Base-by-base conservation (phyloP, 2,797 vertebrate genomes). In the Onychomys arenicola region DNA sequence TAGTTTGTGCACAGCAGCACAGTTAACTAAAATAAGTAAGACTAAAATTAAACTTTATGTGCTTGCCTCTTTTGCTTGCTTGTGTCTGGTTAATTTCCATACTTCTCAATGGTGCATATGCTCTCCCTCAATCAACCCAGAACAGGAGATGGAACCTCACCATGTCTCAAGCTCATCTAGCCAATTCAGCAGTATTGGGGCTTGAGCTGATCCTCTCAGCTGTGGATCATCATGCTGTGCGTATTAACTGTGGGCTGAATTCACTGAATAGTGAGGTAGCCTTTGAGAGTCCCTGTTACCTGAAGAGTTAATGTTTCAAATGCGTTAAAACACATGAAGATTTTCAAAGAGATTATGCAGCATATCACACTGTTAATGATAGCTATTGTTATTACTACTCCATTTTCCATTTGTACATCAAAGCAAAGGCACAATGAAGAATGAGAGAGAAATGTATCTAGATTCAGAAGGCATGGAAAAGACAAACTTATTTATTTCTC, bases 221-320 rank as follows among this genome's bases (percentile, higher is more conserved):
- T n/a, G n/a, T n/a, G n/a, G n/a, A n/a, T n/a, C n/a, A n/a, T n/a
- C n/a, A n/a, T 37, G 16, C 34, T 25, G 78, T 19, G 55, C 61
- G 40, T 65, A 9, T 80, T 32, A 87, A 27, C 69, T 29, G 61
- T 94, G 46, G n/a, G 46, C 40, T 69, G 40, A 93, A 67, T 63
- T 25, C 21, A 81, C 12, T 25, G 19, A 88, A 43, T 2, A 83
- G 46, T n/a, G n/a, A n/a, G n/a, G n/a, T 57, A 5, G 32, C 80
- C 46, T 92, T 93, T 84, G 75, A 90, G 84, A 67, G 27, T 34
- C 10, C 27, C 84, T 87, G 8, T 11, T 87, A 21, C 57, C 34
- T 63, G 32, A 19, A 94, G 81, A 96, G 77, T 78, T 94, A 80
- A 29, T 43, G 37, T 0, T 85, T 95, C 93, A 77, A 83, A 67